phyloP scores from a whole-genome alignment of 1,140 invertebrate genomes.

The Neodiprion pinetum region DNA sequence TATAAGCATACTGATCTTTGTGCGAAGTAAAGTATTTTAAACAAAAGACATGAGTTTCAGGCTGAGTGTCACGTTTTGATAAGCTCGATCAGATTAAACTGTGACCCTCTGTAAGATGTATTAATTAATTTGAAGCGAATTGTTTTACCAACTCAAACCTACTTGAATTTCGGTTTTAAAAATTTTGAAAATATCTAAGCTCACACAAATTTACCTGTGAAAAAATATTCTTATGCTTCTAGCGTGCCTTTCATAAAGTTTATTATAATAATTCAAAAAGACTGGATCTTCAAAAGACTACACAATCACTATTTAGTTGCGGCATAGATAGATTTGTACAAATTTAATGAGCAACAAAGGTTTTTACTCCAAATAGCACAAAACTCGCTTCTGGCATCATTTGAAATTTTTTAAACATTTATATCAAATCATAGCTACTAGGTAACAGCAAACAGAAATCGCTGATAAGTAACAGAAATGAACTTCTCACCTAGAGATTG shows the following conservation, averaged over 20 bases:
- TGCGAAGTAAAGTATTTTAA: background rate
- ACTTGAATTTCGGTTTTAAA: background rate
- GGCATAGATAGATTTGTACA: background rate
- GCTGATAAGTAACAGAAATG: constrained; percentile 2
- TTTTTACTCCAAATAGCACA: background rate
- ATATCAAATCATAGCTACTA: background rate
- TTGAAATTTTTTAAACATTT: background rate
- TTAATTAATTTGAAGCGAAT: too few species aligned
- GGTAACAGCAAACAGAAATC: background rate
- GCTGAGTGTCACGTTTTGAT: too few species aligned
- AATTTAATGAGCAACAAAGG: background rate
- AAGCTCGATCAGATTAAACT: too few species aligned
- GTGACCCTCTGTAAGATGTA: too few species aligned
- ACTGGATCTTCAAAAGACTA: too few species aligned
- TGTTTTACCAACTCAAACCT: background rate
- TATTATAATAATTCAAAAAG: too few species aligned
- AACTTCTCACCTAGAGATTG: constrained; percentile 47
- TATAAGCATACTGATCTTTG: background rate
- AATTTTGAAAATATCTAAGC: background rate
- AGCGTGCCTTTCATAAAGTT: too few species aligned
- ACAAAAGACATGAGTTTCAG: too few species aligned
- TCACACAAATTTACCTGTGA: too few species aligned
- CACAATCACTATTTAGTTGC: too few species aligned
- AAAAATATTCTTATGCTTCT: too few species aligned
- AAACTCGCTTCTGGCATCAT: background rate